These are phyloP conservation scores for Ryuthela nishihirai DNA, from an alignment of 2,888 invertebrate genomes.

Conservation along the genomic window DNA sequence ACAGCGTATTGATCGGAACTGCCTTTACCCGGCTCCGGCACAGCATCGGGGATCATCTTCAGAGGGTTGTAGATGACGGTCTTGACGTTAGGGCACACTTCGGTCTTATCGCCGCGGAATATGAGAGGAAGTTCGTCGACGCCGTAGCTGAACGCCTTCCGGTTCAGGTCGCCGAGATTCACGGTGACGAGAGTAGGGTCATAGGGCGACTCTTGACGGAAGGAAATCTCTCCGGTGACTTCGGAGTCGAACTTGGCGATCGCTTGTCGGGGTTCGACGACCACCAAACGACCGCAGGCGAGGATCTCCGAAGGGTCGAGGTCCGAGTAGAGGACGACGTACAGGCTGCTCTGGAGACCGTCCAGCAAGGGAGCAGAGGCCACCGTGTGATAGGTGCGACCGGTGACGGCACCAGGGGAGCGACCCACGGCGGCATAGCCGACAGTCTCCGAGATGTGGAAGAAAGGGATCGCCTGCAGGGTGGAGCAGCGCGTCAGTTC, in stretches of 20 bases:
- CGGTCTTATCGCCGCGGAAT: conserved; percentile 29
- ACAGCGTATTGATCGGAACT: conserved; percentile 86
- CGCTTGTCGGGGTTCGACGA: conserved; percentile 37
- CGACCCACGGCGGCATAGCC: conserved; percentile 32
- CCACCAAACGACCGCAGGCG: conserved; percentile 37
- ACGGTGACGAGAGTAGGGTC: conserved; percentile 54
- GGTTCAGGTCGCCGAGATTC: conserved; percentile 44
- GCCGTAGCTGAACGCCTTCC: conserved; percentile 42
- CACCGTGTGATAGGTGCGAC: conserved; percentile 41
- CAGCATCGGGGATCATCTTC: conserved; percentile 53
- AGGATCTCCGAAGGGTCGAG: conserved; percentile 56
- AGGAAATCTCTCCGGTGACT: conserved; percentile 36
- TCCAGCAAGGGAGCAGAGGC: conserved; percentile 64
- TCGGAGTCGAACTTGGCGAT: conserved; percentile 38
- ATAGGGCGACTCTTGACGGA: conserved; percentile 42
- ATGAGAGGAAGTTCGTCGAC: conserved; percentile 43
- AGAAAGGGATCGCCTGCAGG: conserved; percentile 31
- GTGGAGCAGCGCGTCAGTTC: conserved; percentile 36
- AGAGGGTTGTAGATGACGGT: conserved; percentile 72
- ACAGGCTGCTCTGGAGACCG: conserved; percentile 53
- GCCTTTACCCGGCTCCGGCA: conserved; percentile 56
- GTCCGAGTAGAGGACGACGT: conserved; percentile 74
- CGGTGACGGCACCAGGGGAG: conserved; percentile 31
- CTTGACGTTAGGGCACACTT: conserved; percentile 64
- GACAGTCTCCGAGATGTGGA: conserved; percentile 22